phyloP scores from a whole-genome alignment of 2,797 vertebrate species.

The Acropternis orthonyx region DNA sequence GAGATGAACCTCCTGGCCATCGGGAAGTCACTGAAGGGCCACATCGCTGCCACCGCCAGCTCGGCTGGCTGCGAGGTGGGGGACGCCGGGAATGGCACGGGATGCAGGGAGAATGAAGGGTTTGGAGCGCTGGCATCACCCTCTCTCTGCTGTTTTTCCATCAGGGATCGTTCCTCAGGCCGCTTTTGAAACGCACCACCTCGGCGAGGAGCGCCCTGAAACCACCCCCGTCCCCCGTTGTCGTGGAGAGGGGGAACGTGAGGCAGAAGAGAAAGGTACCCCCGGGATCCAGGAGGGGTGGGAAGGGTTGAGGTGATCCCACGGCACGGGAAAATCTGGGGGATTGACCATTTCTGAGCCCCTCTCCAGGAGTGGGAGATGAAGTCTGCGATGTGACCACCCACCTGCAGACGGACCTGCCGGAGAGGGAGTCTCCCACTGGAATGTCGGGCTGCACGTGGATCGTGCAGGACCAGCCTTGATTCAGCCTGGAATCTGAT shows the following conservation, averaged over 20 bases:
- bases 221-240: conserved; percentile 66
- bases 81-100: too few relatives aligned
- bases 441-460: conserved; percentile 53
- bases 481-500: neutral
- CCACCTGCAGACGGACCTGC: neutral
- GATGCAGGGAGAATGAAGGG: rapidly evolving
- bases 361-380: neutral
- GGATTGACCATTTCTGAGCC: neutral
- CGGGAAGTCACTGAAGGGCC: conserved; percentile 71
- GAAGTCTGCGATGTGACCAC: neutral
- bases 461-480: conserved; percentile 61
- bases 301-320: neutral
- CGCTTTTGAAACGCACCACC: conserved; percentile 78
- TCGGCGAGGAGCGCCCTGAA: conserved; percentile 79
- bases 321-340: rapidly evolving
- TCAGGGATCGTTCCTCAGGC: conserved; percentile 77
- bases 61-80: conserved; percentile 76
- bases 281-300: rapidly evolving
- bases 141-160: rapidly evolving
- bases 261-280: conserved; percentile 81
- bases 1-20: conserved; percentile 81
- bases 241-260: conserved; percentile 74
- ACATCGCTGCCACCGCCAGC: conserved; percentile 77
- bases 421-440: neutral
- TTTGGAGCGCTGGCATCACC: rapidly evolving